These are phyloP conservation scores for Micromesistius poutassou DNA, from an alignment of 2,797 vertebrate species.

Conservation along the genomic window DNA sequence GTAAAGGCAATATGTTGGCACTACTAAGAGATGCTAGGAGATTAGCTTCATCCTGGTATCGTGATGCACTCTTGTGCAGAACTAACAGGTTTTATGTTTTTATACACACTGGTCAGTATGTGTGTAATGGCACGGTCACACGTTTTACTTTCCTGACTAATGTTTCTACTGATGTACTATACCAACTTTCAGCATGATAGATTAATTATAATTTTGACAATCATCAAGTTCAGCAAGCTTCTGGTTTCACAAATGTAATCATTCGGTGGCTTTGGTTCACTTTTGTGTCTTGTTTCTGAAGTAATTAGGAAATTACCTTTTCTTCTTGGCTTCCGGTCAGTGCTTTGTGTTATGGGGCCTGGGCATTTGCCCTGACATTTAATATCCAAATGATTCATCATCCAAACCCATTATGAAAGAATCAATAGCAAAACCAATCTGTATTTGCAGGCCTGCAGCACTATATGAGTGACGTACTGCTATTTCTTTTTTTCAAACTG, in stretches of 20 bases:
- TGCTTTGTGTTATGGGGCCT: neutral
- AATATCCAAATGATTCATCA: slow-evolving; percentile 1
- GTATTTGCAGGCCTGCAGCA: neutral
- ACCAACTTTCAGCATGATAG: neutral
- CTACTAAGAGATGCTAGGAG: neutral
- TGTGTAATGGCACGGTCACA: no score
- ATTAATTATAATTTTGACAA: neutral
- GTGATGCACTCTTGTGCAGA: neutral
- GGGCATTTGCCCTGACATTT: neutral
- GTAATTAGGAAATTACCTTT: neutral
- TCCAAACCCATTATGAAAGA: neutral
- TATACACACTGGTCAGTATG: neutral
- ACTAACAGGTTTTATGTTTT: neutral
- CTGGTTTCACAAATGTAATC: neutral
- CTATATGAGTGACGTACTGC: no score
- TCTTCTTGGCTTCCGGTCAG: neutral
- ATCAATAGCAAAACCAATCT: neutral
- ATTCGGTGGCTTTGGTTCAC: neutral
- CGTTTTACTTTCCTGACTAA: neutral
- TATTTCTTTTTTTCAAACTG: no score
- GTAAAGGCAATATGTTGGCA: neutral
- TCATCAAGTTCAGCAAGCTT: neutral
- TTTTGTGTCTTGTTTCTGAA: neutral
- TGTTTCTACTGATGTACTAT: neutral
- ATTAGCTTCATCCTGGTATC: neutral